Base-by-base conservation (phyloP, 2,888 invertebrate genomes). In the Aphrophora alni region DNA sequence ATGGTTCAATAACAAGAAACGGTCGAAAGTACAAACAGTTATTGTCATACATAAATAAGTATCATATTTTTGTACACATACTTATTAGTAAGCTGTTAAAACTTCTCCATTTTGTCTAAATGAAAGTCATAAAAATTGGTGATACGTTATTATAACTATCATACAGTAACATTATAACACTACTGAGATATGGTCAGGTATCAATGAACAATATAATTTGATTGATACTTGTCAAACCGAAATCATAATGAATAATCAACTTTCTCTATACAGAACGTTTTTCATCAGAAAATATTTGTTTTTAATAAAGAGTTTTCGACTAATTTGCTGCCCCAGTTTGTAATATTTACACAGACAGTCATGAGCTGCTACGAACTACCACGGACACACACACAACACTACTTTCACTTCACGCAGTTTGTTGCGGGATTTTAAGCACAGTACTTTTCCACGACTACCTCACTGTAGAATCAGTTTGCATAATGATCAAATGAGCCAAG, bases 401-500 rank as follows among this genome's bases (percentile, higher is more conserved):
- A 59, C 59, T 59, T 59, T 25, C 71, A 77, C 69, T 28, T 38
- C 72, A 71, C 12, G 27, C 73, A 44, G 21, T 59, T 28, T 17
- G 28, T 71, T 71, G 71, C 14, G 17, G 26, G 28, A 68, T 14
- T 59, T n/a, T 74, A 79, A 73, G 78, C 78, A 73, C 68, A 79
- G 74, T 79, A 79, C 78, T 59, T 59, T 59, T 59, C 59, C 59
- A 59, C 59, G n/a, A 59, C 78, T 33, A 79, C 51, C 2, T 74
- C 78, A 38, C 74, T 26, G 38, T 78, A 73, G 24, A 59, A 74
- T 79, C 78, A 81, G 81, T 81, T 95, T 88, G 96, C 93, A 90
- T 97, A 97, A 89, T 98, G 98, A 90, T 98, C 98, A 90, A 98
- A 99, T 27, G 98, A 98, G 86, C 98, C 97, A 88, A 99, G 92